Evolutionary conservation across 2,888 invertebrate species (phyloP).

Genomic region (Automeris io): DNA sequence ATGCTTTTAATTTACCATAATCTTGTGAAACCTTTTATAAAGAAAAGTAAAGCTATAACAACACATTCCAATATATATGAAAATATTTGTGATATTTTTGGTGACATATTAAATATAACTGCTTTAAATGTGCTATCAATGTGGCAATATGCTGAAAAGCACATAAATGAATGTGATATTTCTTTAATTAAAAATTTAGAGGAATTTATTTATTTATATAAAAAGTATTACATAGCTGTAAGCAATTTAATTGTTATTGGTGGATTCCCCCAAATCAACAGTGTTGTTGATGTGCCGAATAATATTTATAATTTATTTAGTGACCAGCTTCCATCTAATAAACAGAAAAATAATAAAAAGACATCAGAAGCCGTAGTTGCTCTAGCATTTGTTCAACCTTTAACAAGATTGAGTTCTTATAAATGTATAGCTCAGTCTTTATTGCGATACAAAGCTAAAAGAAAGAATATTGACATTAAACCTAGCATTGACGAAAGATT

Average conservation of each 20-base stretch:
- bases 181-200: slow-evolving; percentile 82
- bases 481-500: slow-evolving; percentile 71
- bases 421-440: slow-evolving; percentile 78
- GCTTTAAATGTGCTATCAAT: slow-evolving; percentile 82
- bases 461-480: slow-evolving; percentile 49
- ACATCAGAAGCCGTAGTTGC: slow-evolving; percentile 77
- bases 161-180: slow-evolving; percentile 81
- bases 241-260: slow-evolving; percentile 85
- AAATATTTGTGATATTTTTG: slow-evolving; percentile 80
- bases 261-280: slow-evolving; percentile 81
- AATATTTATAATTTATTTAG: slow-evolving; percentile 75
- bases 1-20: slow-evolving; percentile 79
- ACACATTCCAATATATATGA: slow-evolving; percentile 79
- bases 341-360: slow-evolving; percentile 72
- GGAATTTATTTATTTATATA: slow-evolving; percentile 83
- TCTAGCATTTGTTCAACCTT: slow-evolving; percentile 78
- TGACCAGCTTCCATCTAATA: slow-evolving; percentile 73
- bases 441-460: slow-evolving; percentile 65
- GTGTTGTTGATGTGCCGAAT: slow-evolving; percentile 78
- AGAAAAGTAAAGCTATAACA: slow-evolving; percentile 75
- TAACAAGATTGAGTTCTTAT: slow-evolving; percentile 79
- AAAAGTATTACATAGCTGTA: slow-evolving; percentile 82
- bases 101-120: slow-evolving; percentile 81
- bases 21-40: slow-evolving; percentile 80
- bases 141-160: slow-evolving; percentile 82